Evolutionary conservation across 2,113 vertebrate species (phyloP), one percentile per base, ranked within the genome.

Genomic region (Burhinus bistriatus): DNA sequence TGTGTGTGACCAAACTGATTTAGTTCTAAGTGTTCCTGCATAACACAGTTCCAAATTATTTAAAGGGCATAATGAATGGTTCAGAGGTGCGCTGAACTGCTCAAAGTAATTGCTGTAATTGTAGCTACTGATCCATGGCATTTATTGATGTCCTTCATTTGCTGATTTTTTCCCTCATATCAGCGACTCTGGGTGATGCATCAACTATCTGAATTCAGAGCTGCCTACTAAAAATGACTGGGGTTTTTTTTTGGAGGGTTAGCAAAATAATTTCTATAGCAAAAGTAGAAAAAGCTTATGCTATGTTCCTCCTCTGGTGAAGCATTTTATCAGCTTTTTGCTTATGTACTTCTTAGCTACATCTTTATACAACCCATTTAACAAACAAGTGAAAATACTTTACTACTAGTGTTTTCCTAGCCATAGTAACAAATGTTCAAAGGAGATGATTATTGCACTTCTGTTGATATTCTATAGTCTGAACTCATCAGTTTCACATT

Each of bases 191-290:
- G 12, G 6, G 20, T 89, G 44, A 64, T 55, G 26, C 17, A 73
- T 58, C 20, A 54, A 5, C 17, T 47, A 5, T 38, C 27, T 27
- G 51, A 89, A 75, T 82, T 94, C 34, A 76, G 11, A 11, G 7
- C 30, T 64, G 42, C 44, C 52, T 34, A 15, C 19, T 85, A 29
- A 65, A 89, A 62, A 26, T 40, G 1, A 25, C 17, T 25, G 5
- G 8, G 9, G 1, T 12, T 59, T 76, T 30, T 30, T 9, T 42
- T 15, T 4, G 2, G 8, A 9, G 16, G 2, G 1, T 38, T 25
- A 21, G 23, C 44, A 71, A 68, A 75, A 54, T 4, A 12, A 69
- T 45, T 85, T 90, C 34, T 72, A 3, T 52, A 36, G 38, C 11
- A 79, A 11, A 77, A 95, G 7, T 5, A 75, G 45, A 66, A 91